Conservation (phyloP, 2,113 vertebrate genomes). For the Candoia aspera region DNA sequence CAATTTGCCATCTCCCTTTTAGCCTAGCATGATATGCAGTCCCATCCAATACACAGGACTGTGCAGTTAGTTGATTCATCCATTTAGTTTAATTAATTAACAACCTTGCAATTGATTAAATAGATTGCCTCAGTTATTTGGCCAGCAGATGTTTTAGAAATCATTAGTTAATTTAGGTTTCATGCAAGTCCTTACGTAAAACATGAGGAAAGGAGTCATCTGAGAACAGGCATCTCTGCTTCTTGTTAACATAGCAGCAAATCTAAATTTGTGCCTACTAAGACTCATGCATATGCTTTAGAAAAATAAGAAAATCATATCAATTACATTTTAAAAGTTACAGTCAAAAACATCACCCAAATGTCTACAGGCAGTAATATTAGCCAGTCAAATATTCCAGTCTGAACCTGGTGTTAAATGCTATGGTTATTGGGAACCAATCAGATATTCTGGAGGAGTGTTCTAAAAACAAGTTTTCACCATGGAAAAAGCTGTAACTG, state of each 20-base stretch:
- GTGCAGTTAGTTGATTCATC: neutral
- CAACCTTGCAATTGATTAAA: neutral
- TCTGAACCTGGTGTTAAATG: neutral
- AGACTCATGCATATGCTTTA: neutral
- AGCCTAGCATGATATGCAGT: neutral
- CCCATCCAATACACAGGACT: neutral
- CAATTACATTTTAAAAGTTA: neutral
- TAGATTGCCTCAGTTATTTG: neutral
- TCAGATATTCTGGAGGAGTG: neutral
- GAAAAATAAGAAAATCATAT: neutral
- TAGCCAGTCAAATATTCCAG: neutral
- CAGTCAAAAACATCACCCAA: neutral
- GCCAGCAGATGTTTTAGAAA: neutral
- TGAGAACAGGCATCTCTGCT: neutral
- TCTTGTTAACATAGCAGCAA: neutral
- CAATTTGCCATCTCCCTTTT: neutral
- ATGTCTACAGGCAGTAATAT: neutral
- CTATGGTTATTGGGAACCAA: neutral
- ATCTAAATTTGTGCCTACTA: neutral
- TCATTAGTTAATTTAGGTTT: neutral
- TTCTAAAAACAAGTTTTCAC: neutral
- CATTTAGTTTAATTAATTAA: neutral
- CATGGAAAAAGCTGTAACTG: neutral
- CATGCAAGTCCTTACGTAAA: neutral
- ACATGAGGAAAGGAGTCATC: neutral